Evolutionary conservation across 2,113 vertebrate species (phyloP).

Genomic region (Mustela lutreola): DNA sequence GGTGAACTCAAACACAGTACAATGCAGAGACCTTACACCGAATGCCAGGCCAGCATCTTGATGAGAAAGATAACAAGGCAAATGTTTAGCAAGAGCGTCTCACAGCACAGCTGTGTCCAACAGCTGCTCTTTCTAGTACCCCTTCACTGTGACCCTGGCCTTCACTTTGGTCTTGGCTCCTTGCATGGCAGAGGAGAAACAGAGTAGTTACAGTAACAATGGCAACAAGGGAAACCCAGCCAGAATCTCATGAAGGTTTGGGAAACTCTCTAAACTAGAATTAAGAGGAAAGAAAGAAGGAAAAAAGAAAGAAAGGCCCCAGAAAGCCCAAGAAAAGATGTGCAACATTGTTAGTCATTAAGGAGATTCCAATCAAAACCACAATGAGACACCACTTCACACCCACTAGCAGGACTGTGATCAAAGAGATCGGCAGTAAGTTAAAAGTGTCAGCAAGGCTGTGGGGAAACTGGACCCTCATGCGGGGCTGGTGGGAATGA

Average conservation of each 20-base stretch:
- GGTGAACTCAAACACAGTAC: not conserved
- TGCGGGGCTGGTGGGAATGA: not conserved
- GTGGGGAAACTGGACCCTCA: not conserved
- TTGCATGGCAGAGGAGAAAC: not conserved
- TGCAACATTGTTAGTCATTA: not conserved
- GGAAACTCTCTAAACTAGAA: not conserved
- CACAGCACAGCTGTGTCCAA: conserved; percentile 54
- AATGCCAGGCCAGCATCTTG: not conserved
- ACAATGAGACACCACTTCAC: not conserved
- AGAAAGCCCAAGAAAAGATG: not conserved
- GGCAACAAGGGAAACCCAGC: not conserved
- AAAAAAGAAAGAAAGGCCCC: not conserved
- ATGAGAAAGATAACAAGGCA: not conserved
- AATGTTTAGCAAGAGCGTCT: not conserved
- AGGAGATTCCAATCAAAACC: conserved; percentile 23
- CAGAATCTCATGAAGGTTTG: not conserved
- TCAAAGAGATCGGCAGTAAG: not conserved
- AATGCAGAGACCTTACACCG: not conserved
- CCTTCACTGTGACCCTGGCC: not conserved
- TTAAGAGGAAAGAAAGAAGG: not conserved
- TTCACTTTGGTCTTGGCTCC: not conserved
- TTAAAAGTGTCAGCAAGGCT: not conserved
- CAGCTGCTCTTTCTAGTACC: conserved; percentile 58
- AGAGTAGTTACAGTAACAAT: not conserved
- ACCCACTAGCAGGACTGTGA: not conserved